Evolutionary conservation across 2,888 invertebrate genomes (phyloP), one percentile per base, ranked within the genome.

Genomic region (Lepidonotus clava): DNA sequence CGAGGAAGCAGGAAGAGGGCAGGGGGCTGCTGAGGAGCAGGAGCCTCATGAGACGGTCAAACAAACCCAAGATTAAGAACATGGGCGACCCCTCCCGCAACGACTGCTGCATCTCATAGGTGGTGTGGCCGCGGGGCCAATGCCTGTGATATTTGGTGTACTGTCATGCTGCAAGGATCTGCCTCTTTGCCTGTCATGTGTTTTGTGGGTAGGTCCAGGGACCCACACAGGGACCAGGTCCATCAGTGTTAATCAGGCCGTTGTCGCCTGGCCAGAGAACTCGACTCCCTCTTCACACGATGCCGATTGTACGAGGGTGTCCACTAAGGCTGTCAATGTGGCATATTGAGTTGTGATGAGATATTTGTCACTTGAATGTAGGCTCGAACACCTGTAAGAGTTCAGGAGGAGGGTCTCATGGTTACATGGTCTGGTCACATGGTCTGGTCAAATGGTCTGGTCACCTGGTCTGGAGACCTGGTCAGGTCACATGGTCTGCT

Each of bases 31-130:
- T 89, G 40, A 95, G 96, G 89, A 96, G 96, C 91, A 95, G 96
- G 87, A 97, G 97, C 88, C 95, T 97, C 88, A 97, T 97, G 90
- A 95, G 97, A 89, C 95, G 97, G 88, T 96, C 97, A 87, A 96
- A 97, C 88, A 96, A 93, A 87, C 93, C 93, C 4, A 93, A 92
- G 88, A 91, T 93, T 18, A 92, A 92, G 83, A 89, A 91, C 51
- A 91, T 92, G 0, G 90, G 91, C 32, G 91, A 92, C n/a, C 90
- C 92, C 34, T 85, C 87, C 80, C 91, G 91, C 84, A 91, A 93
- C 85, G 92, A 93, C 86, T 93, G 92, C 86, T 90, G 89, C 1
- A 90, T 92, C 61, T 93, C 92, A 2, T 87, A 86, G 80, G 36
- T 38, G 36, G 4, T 83, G 21, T 36, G 36, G 11, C 21, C 34